phyloP scores from a whole-genome alignment of 2,797 vertebrate species.

The Acridotheres tristis region DNA sequence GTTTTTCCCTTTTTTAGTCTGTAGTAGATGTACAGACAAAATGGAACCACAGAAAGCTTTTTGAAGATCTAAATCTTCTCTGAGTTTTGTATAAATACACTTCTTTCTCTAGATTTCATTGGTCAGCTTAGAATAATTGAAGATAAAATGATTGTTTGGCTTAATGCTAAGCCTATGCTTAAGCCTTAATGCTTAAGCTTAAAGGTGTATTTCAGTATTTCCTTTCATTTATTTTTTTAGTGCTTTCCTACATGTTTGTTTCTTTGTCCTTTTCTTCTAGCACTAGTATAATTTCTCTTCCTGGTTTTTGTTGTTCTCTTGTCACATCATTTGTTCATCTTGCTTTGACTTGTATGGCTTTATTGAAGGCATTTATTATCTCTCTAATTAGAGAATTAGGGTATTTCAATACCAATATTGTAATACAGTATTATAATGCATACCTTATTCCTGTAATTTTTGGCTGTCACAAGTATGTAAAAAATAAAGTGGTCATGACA shows the following conservation, averaged over 20 bases:
- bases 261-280: not conserved
- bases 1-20: accelerated
- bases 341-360: not conserved
- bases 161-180: not conserved
- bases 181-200: too few species aligned
- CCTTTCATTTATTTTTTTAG: not conserved
- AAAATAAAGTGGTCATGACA: not conserved
- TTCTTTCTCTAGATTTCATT: not conserved
- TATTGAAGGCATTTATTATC: not conserved
- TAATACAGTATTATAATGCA: not conserved
- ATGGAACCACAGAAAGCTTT: not conserved
- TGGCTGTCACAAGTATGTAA: not conserved
- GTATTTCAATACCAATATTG: not conserved
- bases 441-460: not conserved
- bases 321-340: not conserved
- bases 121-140: not conserved
- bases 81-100: not conserved
- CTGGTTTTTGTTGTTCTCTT: not conserved
- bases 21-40: not conserved
- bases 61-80: not conserved
- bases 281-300: not conserved
- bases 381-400: not conserved
- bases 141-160: not conserved
- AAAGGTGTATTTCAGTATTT: not conserved
- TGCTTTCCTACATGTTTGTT: not conserved